Evolutionary conservation across 2,113 vertebrate genomes (phyloP), one percentile per base, ranked within the genome.

Genomic region (Actenoides hombroni): DNA sequence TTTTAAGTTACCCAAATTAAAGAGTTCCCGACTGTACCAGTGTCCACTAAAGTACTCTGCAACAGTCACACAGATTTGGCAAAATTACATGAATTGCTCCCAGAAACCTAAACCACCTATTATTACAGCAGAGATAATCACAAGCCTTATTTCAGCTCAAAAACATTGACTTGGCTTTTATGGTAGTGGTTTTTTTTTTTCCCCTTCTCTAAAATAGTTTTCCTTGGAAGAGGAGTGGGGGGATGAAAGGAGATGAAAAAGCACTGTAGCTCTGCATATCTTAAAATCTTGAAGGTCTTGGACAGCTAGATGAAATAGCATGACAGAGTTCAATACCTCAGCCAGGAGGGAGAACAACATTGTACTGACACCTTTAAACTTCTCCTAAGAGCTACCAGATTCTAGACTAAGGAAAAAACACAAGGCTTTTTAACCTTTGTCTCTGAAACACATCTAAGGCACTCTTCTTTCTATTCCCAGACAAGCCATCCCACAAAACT

Each of bases 41-140:
- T 15, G n/a, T 39, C 59, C 67, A 75, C 60, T 71, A 31, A 74
- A 70, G 25, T 21, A 54, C 37, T 65, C n/a, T 51, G n/a, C 60
- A 81, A 86, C 1, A 83, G 53, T 17, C 83, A 88, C 29, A 49
- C 0, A 24, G 19, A 42, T 85, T 95, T 82, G 82, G 19, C 67
- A 95, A 21, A 78, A 67, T 6, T 24, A 54, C 39, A 60, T 40
- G 1, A 80, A 90, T 48, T 88, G 37, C 42, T 90, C 60, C 49
- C 77, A 89, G 86, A 92, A 93, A 94, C 16, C 33, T 33, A 82
- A 75, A 63, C 42, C 44, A 78, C 31, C 57, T 89, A 39, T 78
- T 77, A 92, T 31, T 82, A 92, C 24, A 94, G 64, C 73, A 91
- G 51, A 89, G 42, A 89, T 49, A 94, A 95, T 84, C 25, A 84